Percentiles rank a stretch among this genome's conserved stretches.
phyloP scores from a whole-genome alignment of 2,888 invertebrate species.

The Glaucopsyche alexis region DNA sequence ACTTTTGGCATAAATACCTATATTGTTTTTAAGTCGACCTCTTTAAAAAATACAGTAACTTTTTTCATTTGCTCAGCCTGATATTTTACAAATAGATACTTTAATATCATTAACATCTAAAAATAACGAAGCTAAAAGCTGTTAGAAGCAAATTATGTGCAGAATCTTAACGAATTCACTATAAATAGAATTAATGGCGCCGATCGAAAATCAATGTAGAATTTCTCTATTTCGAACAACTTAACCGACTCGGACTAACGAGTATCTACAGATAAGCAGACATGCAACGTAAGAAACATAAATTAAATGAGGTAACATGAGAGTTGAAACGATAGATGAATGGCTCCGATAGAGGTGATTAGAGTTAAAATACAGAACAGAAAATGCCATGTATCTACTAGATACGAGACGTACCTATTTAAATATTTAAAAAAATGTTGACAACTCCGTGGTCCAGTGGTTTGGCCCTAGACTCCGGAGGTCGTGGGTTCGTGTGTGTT shows the following conservation, averaged over 20 bases:
- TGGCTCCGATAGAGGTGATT: conserved; percentile 14
- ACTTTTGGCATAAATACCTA: too few species aligned
- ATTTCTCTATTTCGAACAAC: conserved; percentile 39
- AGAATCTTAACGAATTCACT: conserved; percentile 27
- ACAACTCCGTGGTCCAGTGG: too few species aligned
- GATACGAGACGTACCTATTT: not conserved
- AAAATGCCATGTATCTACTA: conserved; percentile 18
- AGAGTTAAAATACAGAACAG: conserved; percentile 22
- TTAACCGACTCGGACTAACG: conserved; percentile 47
- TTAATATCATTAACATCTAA: not conserved
- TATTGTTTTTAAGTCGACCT: too few species aligned
- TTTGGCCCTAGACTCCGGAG: too few species aligned
- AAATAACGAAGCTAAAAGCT: not conserved
- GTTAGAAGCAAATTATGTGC: conserved; percentile 1
- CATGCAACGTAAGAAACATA: conserved; percentile 65
- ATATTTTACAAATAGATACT: not conserved
- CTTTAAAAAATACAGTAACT: too few species aligned
- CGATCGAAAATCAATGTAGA: conserved; percentile 39
- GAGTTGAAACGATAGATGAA: conserved; percentile 41
- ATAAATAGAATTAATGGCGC: conserved; percentile 41
- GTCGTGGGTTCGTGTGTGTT: too few species aligned
- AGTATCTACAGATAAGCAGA: conserved; percentile 56
- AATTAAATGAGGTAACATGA: conserved; percentile 64
- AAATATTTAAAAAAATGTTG: not conserved
- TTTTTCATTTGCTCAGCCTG: not conserved